Percentiles rank a stretch among this genome's conserved stretches.
Evolutionary conservation across 2,888 invertebrate species (phyloP).

Genomic region (Andrena bicolor): DNA sequence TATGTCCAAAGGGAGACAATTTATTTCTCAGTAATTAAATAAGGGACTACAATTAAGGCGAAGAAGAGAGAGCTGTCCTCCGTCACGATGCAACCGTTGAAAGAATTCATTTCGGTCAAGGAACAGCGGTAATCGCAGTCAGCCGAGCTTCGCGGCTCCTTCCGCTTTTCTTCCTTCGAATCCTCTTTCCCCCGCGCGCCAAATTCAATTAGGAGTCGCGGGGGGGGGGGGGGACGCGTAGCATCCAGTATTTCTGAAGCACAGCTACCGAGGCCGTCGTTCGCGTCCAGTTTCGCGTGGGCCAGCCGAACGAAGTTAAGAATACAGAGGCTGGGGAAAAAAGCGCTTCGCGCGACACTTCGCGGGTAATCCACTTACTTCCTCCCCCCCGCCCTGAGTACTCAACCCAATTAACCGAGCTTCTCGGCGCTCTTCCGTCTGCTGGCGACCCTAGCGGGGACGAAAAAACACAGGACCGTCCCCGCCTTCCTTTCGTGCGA

Average conservation of each 20-base stretch:
- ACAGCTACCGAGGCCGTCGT: slow-evolving; percentile 14
- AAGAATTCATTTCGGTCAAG: slow-evolving; percentile 25
- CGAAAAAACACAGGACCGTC: slow-evolving; percentile 24
- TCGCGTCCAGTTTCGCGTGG: no score
- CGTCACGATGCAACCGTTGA: neutral
- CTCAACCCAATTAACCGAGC: slow-evolving; percentile 61
- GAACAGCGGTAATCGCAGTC: slow-evolving; percentile 33
- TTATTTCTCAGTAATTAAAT: neutral
- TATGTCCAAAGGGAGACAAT: no score
- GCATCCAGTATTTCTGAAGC: slow-evolving; percentile 16
- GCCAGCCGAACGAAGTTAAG: slow-evolving; percentile 40
- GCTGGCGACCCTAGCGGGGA: neutral
- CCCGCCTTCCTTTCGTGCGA: slow-evolving; percentile 23
- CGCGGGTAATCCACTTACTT: slow-evolving; percentile 52
- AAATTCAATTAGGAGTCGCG: slow-evolving; percentile 49
- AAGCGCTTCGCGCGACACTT: slow-evolving; percentile 55
- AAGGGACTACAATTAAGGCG: neutral
- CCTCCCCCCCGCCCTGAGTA: slow-evolving; percentile 29
- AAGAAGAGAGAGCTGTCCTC: neutral
- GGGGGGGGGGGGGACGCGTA: neutral
- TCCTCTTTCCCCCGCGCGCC: slow-evolving; percentile 4
- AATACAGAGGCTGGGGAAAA: slow-evolving; percentile 22
- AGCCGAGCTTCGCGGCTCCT: neutral
- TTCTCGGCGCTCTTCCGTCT: slow-evolving; percentile 30
- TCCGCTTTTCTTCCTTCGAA: slow-evolving; percentile 29